Evolutionary conservation across 2,797 vertebrate genomes (phyloP), one percentile per base, ranked within the genome.

Genomic region (Botia almorhae): DNA sequence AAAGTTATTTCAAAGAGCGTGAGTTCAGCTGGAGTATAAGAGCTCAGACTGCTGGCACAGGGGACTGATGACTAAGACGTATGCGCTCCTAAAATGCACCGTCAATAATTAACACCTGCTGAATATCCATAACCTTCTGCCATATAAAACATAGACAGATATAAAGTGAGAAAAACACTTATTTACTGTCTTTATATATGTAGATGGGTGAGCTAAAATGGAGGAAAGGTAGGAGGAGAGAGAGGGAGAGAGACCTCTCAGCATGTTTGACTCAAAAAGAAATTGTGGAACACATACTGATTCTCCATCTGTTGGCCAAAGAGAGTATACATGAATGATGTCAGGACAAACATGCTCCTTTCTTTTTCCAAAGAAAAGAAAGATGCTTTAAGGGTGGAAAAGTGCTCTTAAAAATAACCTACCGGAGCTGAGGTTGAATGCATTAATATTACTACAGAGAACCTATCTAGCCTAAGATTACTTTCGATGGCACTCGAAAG

Each of bases 281-380:
- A 85, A 76, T 19, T n/a, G 33, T 82, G 80, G 86, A 78, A 85
- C 81, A 76, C 82, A 86, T 80, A 85, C 84, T 87, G 87, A 82
- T 81, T 74, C 74, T 74, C 87, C 83, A 87, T 87, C 83, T 87
- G 85, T 80, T 82, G 76, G 76, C 80, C 63, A 70, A 75, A 76
- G 71, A 56, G 74, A 76, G 50, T 11, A 55, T n/a, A 64, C 23
- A 60, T 13, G 4, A 36, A 61, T 56, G 56, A 74, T 81, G 78
- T 78, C 23, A 13, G 19, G 74, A 50, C 70, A 21, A 67, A 55
- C 68, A 55, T 6, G 33, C 17, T 29, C 39, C 26, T 26, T 46
- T 60, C 81, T 69, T 69, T 26, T 16, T 7, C 39, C 13, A 79
- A 60, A 56, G 26, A 78, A 26, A 36, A 71, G 2, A n/a, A 73